phyloP scores from a whole-genome alignment of 2,888 invertebrate genomes.

The Aphodius granarius region DNA sequence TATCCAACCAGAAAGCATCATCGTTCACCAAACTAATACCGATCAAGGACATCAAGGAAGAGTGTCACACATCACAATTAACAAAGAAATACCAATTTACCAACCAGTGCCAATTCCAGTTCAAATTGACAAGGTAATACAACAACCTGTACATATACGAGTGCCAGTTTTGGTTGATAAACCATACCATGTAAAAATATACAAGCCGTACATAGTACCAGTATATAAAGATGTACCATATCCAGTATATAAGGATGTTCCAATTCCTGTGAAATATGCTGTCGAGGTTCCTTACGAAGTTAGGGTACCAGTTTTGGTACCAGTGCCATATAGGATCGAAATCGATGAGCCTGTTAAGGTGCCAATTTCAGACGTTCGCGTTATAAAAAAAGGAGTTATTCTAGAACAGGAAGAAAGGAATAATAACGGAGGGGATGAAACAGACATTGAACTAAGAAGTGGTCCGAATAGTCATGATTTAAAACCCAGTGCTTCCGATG shows the following conservation, averaged over 20 bases:
- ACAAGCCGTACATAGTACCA: conserved; percentile 52
- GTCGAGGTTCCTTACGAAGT: conserved; percentile 43
- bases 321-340: conserved; percentile 39
- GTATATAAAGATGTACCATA: conserved; percentile 57
- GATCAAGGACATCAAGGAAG: conserved; percentile 39
- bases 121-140: conserved; percentile 68
- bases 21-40: conserved; percentile 7
- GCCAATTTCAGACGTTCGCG: conserved; percentile 46
- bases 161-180: conserved; percentile 35
- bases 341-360: conserved; percentile 47
- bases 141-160: conserved; percentile 50
- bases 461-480: not conserved
- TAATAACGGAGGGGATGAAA: conserved; percentile 2
- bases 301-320: conserved; percentile 53
- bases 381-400: conserved; percentile 32
- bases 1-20: not conserved
- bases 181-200: conserved; percentile 56
- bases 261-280: conserved; percentile 47
- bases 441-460: no score
- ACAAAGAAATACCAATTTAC: conserved; percentile 62
- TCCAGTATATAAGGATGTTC: conserved; percentile 58
- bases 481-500: not conserved
- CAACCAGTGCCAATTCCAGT: conserved; percentile 55
- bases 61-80: conserved; percentile 60
- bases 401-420: conserved; percentile 17